Evolutionary conservation across 2,888 invertebrate genomes (phyloP).

Genomic region (Hirtodrosophila histrioides): DNA sequence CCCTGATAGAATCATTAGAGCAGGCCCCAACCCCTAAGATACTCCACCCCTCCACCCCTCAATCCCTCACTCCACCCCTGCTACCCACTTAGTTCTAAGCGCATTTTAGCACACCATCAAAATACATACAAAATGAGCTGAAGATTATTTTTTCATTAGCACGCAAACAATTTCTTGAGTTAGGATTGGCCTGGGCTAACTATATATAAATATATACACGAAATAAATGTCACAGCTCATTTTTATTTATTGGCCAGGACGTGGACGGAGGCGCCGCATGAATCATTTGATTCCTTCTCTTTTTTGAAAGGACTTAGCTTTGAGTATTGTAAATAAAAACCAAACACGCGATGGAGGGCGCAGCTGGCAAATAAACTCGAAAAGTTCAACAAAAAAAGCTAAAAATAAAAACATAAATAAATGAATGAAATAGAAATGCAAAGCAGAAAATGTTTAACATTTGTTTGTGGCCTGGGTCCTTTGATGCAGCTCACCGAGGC

Average conservation of each 20-base stretch:
- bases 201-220: constrained; percentile 7
- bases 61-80: no score
- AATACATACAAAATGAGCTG: constrained; percentile 74
- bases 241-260: constrained; percentile 73
- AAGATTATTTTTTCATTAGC: constrained; percentile 77
- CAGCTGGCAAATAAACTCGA: constrained; percentile 6
- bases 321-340: constrained; percentile 11
- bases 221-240: constrained; percentile 74
- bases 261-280: constrained; percentile 37
- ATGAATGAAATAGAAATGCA: constrained; percentile 40
- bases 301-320: constrained; percentile 13
- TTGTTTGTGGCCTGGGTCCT: constrained; percentile 52
- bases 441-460: constrained; percentile 53
- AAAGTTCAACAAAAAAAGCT: constrained; percentile 20
- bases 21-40: neutral
- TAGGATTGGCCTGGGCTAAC: neutral
- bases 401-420: constrained; percentile 36
- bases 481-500: constrained; percentile 63
- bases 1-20: constrained; percentile 46
- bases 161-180: constrained; percentile 48
- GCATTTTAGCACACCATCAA: constrained; percentile 73
- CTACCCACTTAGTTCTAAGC: neutral
- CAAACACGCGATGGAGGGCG: constrained; percentile 32
- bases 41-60: no score
- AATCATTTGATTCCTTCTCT: constrained; percentile 46